Evolutionary conservation across 2,113 vertebrate genomes (phyloP).

Genomic region (Phylloscopus trochiloides): DNA sequence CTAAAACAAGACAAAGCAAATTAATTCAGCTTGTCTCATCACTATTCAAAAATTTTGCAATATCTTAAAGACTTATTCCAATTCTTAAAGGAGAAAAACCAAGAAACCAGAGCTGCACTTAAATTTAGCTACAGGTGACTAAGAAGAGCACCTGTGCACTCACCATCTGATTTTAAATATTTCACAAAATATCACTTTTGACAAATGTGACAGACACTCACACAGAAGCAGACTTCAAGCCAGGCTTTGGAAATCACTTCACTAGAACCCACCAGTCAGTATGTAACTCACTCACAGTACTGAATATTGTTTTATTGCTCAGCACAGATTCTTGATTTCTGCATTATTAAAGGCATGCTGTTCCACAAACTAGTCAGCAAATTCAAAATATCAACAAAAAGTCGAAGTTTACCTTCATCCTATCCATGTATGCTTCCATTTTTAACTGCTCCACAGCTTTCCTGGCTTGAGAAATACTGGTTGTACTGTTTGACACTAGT

Average conservation of each 20-base stretch:
- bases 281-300: neutral
- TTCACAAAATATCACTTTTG: neutral
- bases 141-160: neutral
- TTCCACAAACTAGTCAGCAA: neutral
- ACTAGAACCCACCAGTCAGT: neutral
- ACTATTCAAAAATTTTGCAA: neutral
- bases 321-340: neutral
- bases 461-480: constrained; percentile 94
- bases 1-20: neutral
- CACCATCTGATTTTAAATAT: neutral
- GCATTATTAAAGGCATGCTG: neutral
- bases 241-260: neutral
- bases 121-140: neutral
- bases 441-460: constrained; percentile 97
- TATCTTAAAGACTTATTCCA: neutral
- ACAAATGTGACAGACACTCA: neutral
- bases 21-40: neutral
- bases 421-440: constrained; percentile 98
- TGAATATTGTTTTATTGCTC: neutral
- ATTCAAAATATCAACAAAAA: neutral
- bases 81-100: neutral
- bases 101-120: neutral
- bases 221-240: neutral
- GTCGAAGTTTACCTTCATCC: constrained; percentile 86
- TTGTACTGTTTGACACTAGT: constrained; percentile 87